Evolutionary conservation across 1,140 invertebrate genomes (phyloP), one percentile per base, ranked within the genome.

Genomic region (Dreissena rostriformis): DNA sequence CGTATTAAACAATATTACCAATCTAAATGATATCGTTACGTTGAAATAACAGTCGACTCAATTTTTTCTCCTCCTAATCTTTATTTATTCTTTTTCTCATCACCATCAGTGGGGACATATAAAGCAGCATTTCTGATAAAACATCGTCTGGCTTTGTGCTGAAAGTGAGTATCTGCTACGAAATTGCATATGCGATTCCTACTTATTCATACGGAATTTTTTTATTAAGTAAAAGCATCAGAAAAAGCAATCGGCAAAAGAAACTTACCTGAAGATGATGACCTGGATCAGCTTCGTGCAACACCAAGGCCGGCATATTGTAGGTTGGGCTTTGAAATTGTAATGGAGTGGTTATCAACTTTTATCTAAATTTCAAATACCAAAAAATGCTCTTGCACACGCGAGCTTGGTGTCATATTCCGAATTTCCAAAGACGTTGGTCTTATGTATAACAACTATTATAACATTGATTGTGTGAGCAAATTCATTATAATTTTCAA

Each of bases 281-380:
- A 7, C 94, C 94, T 1, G 94, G 94, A 73, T 92, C 87, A 12
- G 92, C 89, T 84, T 94, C 93, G 68, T 94, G 94, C 12, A 94
- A 74, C 6, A 91, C 61, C 14, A 94, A 51, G 8, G 93, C 88
- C 11, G 88, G 79, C 85, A 94, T 91, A 52, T 90, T 90, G 77
- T 93, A 93, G 28, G 87, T 93, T 10, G 91, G 88, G 14, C 90
- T 90, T n/a, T 24, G 85, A 2, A 85, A 80, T 51, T 8, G 29
- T 39, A 65, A n/a, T 1, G 17, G 17, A 70, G 5, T 24, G 2
- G 24, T 63, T 63, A 57, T 14, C 11, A 63, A n/a, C 2, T n/a
- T n/a, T 5, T 6, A n/a, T 63, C 11, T 19, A n/a, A n/a, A n/a
- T 63, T 63, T n/a, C 19, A 24, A 63, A 63, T 11, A 63, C 2